A percentile compares a stretch with the other conserved stretches of the same genome.
phyloP scores from a whole-genome alignment of 2,888 invertebrate species.

The Mylabris sibirica region DNA sequence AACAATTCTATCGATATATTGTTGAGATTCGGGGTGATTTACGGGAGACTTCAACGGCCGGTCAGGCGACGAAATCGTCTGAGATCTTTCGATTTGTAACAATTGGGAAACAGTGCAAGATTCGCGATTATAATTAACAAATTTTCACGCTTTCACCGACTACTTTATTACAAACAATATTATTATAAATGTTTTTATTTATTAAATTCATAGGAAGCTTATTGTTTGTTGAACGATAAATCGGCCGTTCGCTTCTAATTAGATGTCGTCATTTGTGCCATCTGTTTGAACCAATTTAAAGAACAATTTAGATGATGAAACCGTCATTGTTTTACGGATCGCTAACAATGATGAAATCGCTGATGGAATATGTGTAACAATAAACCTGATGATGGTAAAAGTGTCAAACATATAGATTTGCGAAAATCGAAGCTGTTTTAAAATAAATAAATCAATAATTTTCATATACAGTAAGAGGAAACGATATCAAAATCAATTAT shows the following conservation, averaged over 20 bases:
- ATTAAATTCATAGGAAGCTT: no score
- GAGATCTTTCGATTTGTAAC: not conserved
- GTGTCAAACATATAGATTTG: not conserved
- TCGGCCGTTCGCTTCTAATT: conserved; percentile 44
- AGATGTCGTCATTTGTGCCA: conserved; percentile 31
- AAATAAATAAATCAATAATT: not conserved
- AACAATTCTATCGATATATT: no score
- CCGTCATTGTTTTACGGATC: not conserved
- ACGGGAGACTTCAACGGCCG: not conserved
- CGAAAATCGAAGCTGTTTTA: not conserved
- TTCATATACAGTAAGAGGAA: not conserved
- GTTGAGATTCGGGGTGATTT: no score
- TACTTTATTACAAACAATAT: no score
- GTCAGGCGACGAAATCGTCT: not conserved
- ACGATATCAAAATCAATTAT: not conserved
- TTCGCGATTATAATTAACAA: not conserved
- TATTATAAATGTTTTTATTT: no score
- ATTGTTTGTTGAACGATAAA: no score
- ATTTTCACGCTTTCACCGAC: not conserved
- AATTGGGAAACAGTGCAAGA: no score
- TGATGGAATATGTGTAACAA: not conserved
- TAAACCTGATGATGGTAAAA: not conserved
- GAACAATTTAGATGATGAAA: not conserved
- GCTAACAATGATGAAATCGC: not conserved
- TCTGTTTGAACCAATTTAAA: not conserved